Evolutionary conservation across 2,888 invertebrate species (phyloP).

Genomic region (Criorhina ranunculi): DNA sequence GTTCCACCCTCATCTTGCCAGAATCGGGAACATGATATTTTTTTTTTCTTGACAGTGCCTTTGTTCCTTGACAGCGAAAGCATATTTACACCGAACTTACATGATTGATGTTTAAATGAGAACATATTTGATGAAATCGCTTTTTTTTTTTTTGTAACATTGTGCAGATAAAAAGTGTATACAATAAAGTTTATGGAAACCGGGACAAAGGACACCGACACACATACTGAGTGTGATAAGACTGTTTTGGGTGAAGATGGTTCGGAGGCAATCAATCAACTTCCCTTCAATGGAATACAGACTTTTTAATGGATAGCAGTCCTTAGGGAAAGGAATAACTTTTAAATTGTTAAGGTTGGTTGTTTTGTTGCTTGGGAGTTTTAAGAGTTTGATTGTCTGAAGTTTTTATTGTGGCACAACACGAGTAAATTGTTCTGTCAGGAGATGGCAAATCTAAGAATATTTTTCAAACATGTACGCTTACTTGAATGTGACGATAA

Average conservation of each 20-base stretch:
- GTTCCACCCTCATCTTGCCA: neutral
- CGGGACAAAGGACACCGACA: constrained; percentile 14
- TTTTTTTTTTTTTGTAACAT: constrained; percentile 21
- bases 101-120: constrained; percentile 64
- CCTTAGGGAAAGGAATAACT: constrained; percentile 7
- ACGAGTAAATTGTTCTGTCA: neutral
- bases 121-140: constrained; percentile 43
- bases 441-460: neutral
- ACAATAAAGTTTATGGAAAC: constrained; percentile 39
- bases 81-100: constrained; percentile 53
- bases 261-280: constrained; percentile 63
- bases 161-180: constrained; percentile 13
- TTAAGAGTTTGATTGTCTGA: constrained; percentile 5
- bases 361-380: constrained; percentile 9
- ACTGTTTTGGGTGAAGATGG: constrained; percentile 1
- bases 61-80: constrained; percentile 44
- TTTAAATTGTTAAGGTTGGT: constrained; percentile 1
- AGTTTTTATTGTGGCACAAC: neutral
- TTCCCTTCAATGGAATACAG: constrained; percentile 34
- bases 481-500: neutral
- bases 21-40: constrained; percentile 34
- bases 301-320: constrained; percentile 27
- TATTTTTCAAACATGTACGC: neutral
- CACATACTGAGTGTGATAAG: neutral
- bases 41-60: constrained; percentile 55